These are phyloP conservation scores for Argyresthia albistria DNA, from an alignment of 2,888 invertebrate genomes.

Conservation along the genomic window DNA sequence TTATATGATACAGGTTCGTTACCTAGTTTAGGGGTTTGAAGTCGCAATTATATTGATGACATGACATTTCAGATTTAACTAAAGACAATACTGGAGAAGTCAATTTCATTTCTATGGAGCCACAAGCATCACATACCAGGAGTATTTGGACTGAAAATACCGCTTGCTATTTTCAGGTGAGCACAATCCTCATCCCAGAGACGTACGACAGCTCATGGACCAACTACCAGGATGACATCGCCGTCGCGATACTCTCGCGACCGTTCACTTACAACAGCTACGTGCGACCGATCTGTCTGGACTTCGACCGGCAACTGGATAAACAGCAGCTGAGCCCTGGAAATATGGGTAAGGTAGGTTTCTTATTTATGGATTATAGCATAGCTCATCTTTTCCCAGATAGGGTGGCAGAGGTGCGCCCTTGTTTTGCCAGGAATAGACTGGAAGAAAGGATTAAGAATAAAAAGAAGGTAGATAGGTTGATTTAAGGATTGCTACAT, in stretches of 20 bases:
- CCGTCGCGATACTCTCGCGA: slow-evolving; percentile 41
- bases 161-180: slow-evolving; percentile 17
- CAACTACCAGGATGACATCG: slow-evolving; percentile 61
- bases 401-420: too few species aligned
- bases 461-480: too few species aligned
- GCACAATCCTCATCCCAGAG: slow-evolving; percentile 32
- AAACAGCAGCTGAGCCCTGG: slow-evolving; percentile 9
- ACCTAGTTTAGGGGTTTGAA: too few species aligned
- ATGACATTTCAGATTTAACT: too few species aligned
- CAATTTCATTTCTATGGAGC: neutral
- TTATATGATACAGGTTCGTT: too few species aligned
- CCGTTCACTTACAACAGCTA: slow-evolving; percentile 31
- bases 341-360: slow-evolving; percentile 13
- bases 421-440: too few species aligned
- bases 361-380: neutral
- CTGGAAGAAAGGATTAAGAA: too few species aligned
- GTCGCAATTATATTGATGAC: too few species aligned
- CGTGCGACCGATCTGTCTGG: slow-evolving; percentile 52
- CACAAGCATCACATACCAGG: neutral
- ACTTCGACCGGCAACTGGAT: slow-evolving; percentile 18
- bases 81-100: neutral
- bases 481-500: too few species aligned
- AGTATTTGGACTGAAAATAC: neutral
- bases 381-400: neutral
- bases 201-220: slow-evolving; percentile 45